Conservation (phyloP, 2,888 invertebrate species). For the Eumerus sabulonum region DNA sequence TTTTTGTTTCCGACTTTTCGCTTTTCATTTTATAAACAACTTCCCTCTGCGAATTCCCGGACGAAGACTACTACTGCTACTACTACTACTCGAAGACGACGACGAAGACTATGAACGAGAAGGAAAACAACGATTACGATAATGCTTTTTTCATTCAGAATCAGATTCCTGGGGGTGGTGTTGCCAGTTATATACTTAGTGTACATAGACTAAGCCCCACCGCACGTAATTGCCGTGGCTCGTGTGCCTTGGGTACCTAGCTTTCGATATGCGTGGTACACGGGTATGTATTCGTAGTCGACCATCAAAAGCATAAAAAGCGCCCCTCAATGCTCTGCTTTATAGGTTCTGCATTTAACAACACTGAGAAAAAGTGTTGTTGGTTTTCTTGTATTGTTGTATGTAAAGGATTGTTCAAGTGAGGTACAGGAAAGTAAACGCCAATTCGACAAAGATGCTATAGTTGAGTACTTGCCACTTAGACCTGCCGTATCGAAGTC, state of each 20-base stretch:
- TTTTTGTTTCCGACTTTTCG: too few species aligned
- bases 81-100: conserved; percentile 5
- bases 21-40: conserved; percentile 34
- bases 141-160: conserved; percentile 68
- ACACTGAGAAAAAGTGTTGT: conserved; percentile 44
- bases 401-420: too few species aligned
- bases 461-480: too few species aligned
- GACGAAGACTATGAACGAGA: conserved; percentile 20
- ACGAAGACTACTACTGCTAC: conserved; percentile 4
- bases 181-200: conserved; percentile 16
- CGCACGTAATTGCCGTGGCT: conserved; percentile 23
- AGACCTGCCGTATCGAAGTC: too few species aligned
- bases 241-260: conserved; percentile 47
- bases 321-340: conserved; percentile 10
- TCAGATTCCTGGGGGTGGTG: conserved; percentile 46
- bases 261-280: conserved; percentile 16
- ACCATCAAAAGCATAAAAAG: neutral
- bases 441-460: too few species aligned
- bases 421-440: too few species aligned
- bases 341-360: conserved; percentile 8
- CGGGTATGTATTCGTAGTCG: conserved; percentile 11
- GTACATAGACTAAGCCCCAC: conserved; percentile 13
- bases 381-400: neutral
- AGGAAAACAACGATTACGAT: conserved; percentile 44
- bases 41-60: conserved; percentile 57